phyloP scores from a whole-genome alignment of 92 coral and sea anemone genomes.

The Desmophyllum pertusum region DNA sequence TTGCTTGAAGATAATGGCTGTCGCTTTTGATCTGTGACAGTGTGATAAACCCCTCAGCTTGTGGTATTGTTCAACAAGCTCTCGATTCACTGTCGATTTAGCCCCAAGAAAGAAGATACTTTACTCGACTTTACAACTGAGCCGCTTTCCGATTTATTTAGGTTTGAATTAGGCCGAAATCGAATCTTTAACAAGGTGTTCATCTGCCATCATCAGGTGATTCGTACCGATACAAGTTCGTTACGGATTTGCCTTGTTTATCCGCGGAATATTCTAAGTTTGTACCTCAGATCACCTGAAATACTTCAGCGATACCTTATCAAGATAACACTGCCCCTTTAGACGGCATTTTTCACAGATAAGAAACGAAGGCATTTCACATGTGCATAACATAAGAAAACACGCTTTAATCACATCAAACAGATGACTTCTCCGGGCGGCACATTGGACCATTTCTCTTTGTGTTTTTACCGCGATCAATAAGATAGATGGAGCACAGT shows the following conservation, averaged over 20 bases:
- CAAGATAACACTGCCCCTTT: background rate
- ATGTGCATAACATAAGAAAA: conserved; percentile 40
- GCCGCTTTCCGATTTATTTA: conserved; percentile 36
- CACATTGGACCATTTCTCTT: conserved; percentile 25
- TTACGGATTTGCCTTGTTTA: conserved; percentile 16
- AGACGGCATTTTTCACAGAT: conserved; percentile 25
- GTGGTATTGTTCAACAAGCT: background rate
- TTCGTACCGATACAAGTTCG: conserved; percentile 1
- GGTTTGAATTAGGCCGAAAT: conserved; percentile 24
- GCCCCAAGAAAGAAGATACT: conserved; percentile 4
- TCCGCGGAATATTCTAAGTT: conserved; percentile 36
- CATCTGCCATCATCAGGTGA: conserved; percentile 10
- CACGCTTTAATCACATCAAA: conserved; percentile 38
- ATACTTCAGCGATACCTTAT: conserved; percentile 42
- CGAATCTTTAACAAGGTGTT: conserved; percentile 15
- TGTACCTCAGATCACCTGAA: conserved; percentile 36
- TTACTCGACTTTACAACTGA: background rate
- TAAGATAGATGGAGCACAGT: conserved; percentile 39
- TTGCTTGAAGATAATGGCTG: background rate
- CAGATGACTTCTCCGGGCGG: conserved; percentile 38
- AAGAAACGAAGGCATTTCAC: conserved; percentile 36
- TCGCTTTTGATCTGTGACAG: conserved; percentile 16
- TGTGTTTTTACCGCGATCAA: conserved; percentile 41
- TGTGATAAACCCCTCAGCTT: conserved; percentile 8
- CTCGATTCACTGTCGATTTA: conserved; percentile 13